These are phyloP conservation scores for Leptopilina drosophilae DNA, from an alignment of 2,888 invertebrate species.

Conservation along the genomic window DNA sequence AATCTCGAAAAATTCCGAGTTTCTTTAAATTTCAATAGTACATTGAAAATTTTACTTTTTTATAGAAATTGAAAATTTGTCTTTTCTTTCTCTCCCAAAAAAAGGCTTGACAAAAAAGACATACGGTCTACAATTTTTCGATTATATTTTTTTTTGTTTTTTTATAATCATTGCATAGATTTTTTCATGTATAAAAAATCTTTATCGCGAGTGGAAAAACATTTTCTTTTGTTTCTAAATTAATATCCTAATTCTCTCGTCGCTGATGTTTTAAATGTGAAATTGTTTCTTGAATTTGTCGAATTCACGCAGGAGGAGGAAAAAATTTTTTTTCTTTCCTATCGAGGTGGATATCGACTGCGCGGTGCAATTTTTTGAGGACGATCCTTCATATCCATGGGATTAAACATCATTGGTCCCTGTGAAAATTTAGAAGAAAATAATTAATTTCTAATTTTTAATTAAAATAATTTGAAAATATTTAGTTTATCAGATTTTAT, in stretches of 20 bases:
- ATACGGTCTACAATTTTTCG: constrained; percentile 13
- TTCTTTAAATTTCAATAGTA: not conserved
- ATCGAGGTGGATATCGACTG: constrained; percentile 71
- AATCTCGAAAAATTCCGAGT: not conserved
- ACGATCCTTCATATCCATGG: constrained; percentile 69
- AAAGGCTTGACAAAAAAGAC: not conserved
- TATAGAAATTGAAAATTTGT: not conserved
- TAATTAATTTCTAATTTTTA: not conserved
- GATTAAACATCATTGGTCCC: constrained; percentile 75
- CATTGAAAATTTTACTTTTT: not conserved
- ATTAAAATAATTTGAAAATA: not conserved
- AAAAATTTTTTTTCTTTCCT: constrained; percentile 47
- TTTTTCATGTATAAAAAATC: not conserved
- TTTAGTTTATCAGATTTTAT: too few species aligned
- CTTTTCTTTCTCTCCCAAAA: not conserved
- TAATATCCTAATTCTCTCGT: not conserved
- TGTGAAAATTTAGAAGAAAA: constrained; percentile 51
- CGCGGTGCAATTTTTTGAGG: constrained; percentile 62
- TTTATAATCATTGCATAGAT: not conserved
- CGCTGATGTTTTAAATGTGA: not conserved
- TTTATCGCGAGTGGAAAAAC: constrained; percentile 2
- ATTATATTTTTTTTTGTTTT: not conserved
- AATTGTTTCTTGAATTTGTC: not conserved
- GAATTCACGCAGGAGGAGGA: not conserved
- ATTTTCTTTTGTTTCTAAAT: constrained; percentile 4